These are phyloP conservation scores for Ganaspis sp. DNA, from an alignment of 1,140 invertebrate species.

Conservation along the genomic window DNA sequence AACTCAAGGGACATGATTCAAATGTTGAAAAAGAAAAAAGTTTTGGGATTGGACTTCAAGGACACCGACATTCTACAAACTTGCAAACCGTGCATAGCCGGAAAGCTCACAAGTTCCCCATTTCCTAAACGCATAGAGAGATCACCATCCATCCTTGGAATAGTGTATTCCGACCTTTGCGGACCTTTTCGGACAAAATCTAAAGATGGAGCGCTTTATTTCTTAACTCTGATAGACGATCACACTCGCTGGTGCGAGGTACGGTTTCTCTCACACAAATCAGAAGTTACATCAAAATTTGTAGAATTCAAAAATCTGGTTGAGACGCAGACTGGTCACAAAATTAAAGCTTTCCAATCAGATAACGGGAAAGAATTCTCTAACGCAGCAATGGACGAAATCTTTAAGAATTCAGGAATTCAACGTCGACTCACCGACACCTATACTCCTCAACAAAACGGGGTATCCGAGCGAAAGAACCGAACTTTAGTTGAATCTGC, in stretches of 20 bases:
- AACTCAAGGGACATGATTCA: not conserved
- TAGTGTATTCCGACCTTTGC: not conserved
- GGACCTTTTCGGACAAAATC: not conserved
- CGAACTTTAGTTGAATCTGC: constrained; percentile 35
- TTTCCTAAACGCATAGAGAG: not conserved
- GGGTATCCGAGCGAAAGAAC: constrained; percentile 61
- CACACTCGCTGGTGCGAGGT: not conserved
- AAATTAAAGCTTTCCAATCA: constrained; percentile 36
- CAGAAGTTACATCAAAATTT: not conserved
- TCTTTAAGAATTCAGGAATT: constrained; percentile 27
- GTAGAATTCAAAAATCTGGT: not conserved
- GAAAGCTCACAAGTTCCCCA: not conserved
- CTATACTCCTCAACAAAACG: constrained; percentile 65
- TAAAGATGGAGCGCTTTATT: not conserved
- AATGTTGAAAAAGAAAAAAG: not conserved
- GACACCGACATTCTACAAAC: not conserved
- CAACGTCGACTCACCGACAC: constrained; percentile 40
- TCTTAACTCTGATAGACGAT: not conserved
- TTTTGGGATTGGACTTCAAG: not conserved
- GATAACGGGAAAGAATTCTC: constrained; percentile 24
- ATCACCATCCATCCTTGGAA: not conserved
- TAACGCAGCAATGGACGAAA: not conserved
- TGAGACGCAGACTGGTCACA: not conserved
- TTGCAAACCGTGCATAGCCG: not conserved
- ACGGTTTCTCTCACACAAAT: not conserved